Base-by-base conservation (phyloP, 2,888 invertebrate species). In the Tupiocoris notatus region DNA sequence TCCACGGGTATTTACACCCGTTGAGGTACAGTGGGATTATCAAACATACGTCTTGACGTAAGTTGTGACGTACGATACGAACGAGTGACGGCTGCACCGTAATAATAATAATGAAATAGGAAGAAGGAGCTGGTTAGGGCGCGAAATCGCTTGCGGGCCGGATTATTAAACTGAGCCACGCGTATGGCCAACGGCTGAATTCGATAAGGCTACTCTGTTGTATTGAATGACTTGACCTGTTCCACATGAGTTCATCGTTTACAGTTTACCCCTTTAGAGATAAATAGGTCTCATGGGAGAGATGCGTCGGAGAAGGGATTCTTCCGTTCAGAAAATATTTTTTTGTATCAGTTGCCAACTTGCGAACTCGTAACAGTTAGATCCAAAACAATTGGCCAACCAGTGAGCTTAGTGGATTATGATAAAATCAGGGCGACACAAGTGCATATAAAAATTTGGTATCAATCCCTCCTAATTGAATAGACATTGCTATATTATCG, bases 131-230 rank as follows among this genome's bases (percentile, higher is more conserved):
- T 39, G 39, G n/a, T n/a, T n/a, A n/a, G 39, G 39, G 39, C 39
- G 39, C 6, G 39, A 39, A 39, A 39, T 39, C 39, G 39, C 39
- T 39, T 39, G 65, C 17, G 54, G 65, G 65, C 39, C 2, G 65
- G 65, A 65, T 65, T 65, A 65, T 65, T 65, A 65, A 65, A 65
- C 65, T 65, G 20, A 24, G 18, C 18, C 65, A 65, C 65, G 65
- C 39, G 39, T 12, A 39, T 7, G 39, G 39, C 39, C 6, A 3
- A 12, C 39, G 39, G 3, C 39, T 24, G 65, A 65, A 20, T 65
- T 25, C 65, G 39, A 39, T 65, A 39, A 39, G 39, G 39, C 39
- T 39, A 7, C 3, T 39, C 39, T 39, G 65, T 39, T 63, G 39
- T 39, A n/a, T 24, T 65, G 54, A 25, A 39, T 39, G 65, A 65